phyloP scores from a whole-genome alignment of 1,140 invertebrate genomes.

The Euwallacea similis region DNA sequence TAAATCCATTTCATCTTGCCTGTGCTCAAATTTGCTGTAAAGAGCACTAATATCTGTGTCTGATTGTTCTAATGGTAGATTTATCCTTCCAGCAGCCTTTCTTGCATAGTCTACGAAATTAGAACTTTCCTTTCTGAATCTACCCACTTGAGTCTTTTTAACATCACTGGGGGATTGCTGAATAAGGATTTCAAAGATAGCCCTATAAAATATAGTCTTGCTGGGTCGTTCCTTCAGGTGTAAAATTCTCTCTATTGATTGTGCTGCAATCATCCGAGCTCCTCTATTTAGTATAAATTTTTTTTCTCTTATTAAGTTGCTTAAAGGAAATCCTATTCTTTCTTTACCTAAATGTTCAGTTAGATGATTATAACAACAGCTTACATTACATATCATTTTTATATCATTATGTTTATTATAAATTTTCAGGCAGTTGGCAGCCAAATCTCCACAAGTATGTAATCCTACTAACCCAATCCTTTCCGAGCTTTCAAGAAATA shows the following conservation, averaged over 20 bases:
- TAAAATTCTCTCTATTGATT: slow-evolving; percentile 70
- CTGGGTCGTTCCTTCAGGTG: slow-evolving; percentile 60
- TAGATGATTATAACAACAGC: slow-evolving; percentile 89
- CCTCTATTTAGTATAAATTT: slow-evolving; percentile 69
- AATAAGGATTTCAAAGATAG: slow-evolving; percentile 70
- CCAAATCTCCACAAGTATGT: slow-evolving; percentile 88
- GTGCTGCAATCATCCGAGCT: slow-evolving; percentile 80
- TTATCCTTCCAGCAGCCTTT: slow-evolving; percentile 63
- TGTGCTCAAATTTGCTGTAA: slow-evolving; percentile 53
- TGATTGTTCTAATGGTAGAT: slow-evolving; percentile 48
- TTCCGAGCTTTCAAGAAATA: slow-evolving; percentile 53
- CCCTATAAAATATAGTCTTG: slow-evolving; percentile 69
- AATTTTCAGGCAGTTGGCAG: slow-evolving; percentile 71
- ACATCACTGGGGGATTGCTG: slow-evolving; percentile 51
- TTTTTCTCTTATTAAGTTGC: slow-evolving; percentile 60
- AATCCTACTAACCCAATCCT: slow-evolving; percentile 71
- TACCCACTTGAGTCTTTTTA: slow-evolving; percentile 51
- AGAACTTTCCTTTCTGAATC: slow-evolving; percentile 60
- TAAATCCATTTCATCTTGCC: slow-evolving; percentile 68
- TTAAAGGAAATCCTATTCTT: slow-evolving; percentile 68
- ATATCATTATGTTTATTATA: slow-evolving; percentile 65
- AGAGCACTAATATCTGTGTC: slow-evolving; percentile 56
- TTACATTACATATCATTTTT: slow-evolving; percentile 73
- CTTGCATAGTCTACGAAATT: slow-evolving; percentile 67
- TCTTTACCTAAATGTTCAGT: slow-evolving; percentile 59